Evolutionary conservation across 2,113 vertebrate species (phyloP).

Genomic region (Sigmodon hispidus): DNA sequence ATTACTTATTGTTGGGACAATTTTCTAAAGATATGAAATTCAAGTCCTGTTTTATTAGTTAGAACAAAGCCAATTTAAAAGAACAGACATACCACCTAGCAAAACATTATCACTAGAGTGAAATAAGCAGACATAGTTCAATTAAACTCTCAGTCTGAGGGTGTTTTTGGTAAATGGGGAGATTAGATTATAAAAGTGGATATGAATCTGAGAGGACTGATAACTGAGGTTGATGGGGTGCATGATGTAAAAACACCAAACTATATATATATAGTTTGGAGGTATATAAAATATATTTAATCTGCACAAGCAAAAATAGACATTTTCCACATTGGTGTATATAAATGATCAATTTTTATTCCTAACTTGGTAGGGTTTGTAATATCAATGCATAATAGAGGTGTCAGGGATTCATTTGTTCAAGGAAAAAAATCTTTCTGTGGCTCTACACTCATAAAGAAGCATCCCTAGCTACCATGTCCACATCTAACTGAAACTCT

Average conservation of each 20-base stretch:
- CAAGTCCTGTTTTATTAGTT: not conserved
- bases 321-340: slow-evolving; percentile 17
- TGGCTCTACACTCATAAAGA: not conserved
- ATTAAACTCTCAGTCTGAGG: slow-evolving; percentile 62
- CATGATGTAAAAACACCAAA: too few relatives aligned
- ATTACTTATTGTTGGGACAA: not conserved
- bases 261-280: too few relatives aligned
- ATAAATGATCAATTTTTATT: slow-evolving; percentile 59
- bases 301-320: too few relatives aligned
- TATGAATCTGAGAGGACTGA: too few relatives aligned
- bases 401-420: not conserved
- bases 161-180: too few relatives aligned
- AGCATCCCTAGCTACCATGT: not conserved
- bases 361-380: not conserved
- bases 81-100: slow-evolving; percentile 24
- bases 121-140: slow-evolving; percentile 57
- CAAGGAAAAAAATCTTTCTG: not conserved
- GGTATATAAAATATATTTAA: too few relatives aligned
- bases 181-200: too few relatives aligned
- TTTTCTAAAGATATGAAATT: slow-evolving; percentile 36
- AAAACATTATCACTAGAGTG: slow-evolving; percentile 33
- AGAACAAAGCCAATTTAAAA: slow-evolving; percentile 68
- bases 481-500: not conserved
- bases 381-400: not conserved
- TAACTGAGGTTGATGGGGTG: too few relatives aligned